Evolutionary conservation across 1,140 invertebrate species (phyloP).

Genomic region (Ceratina calcarata): DNA sequence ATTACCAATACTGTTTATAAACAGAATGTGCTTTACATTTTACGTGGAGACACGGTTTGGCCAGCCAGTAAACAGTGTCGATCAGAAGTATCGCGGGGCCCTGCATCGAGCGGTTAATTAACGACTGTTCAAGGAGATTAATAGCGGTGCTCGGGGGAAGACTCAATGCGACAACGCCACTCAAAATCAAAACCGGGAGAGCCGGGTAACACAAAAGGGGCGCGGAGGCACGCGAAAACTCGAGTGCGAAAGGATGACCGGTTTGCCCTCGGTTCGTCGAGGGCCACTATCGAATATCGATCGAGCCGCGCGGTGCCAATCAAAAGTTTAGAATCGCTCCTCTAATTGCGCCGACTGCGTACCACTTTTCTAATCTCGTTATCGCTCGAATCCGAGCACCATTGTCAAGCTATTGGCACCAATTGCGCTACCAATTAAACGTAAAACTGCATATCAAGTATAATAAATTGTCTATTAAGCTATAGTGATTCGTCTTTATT

Average conservation of each 20-base stretch:
- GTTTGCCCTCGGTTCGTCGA: constrained; percentile 18
- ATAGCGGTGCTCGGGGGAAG: constrained; percentile 45
- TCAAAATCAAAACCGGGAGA: constrained; percentile 43
- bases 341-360: too few relatives aligned
- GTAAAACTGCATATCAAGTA: too few relatives aligned
- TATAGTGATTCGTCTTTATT: too few relatives aligned
- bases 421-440: too few relatives aligned
- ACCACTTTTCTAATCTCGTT: too few relatives aligned
- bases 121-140: constrained; percentile 60
- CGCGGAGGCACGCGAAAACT: neutral
- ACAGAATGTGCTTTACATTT: too few relatives aligned
- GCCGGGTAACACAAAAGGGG: neutral
- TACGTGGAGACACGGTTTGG: neutral
- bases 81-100: neutral
- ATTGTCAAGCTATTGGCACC: too few relatives aligned
- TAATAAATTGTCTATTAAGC: too few relatives aligned
- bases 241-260: neutral
- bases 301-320: neutral
- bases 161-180: constrained; percentile 11
- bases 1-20: too few relatives aligned
- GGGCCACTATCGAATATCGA: neutral
- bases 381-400: too few relatives aligned
- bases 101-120: constrained; percentile 62
- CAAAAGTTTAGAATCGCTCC: too few relatives aligned
- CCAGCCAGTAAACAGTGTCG: neutral